Evolutionary conservation across 30 jellyfish, hydroid and myxozoan genomes (phyloP), one percentile per base, ranked within the genome.

Genomic region (Aurelia sp.): DNA sequence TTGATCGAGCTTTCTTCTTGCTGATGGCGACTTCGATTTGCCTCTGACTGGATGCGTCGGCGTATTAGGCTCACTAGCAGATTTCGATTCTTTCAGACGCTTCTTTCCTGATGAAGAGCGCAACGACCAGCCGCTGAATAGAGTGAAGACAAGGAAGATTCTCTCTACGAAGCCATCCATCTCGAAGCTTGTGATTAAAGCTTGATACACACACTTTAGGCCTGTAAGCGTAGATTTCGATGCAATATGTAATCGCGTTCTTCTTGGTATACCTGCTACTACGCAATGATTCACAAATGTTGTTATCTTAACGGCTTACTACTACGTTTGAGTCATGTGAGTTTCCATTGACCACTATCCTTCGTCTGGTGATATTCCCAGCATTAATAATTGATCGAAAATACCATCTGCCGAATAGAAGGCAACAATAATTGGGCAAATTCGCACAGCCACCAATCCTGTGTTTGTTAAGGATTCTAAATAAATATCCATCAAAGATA

Each of bases 311-410:
- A 59, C 33, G 66, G 15, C 77, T 84, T 84, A 84, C 93, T 84
- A 84, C 64, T 65, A 64, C 16, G 64, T 18, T 44, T 23, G 30
- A 51, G 64, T 84, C 93, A 84, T 84, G 84, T 84, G 93, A 71
- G 62, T 40, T 16, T 66, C 70, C 93, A 84, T 84, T 84, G 93
- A 84, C 87, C 93, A 84, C 76, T 73, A 83, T 37, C 72, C 55
- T 19, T 62, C 68, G 20, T 44, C 12, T 18, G 48, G 63, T 51
- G 37, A 20, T 37, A 27, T 65, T 79, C 81, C 37, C 62, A 51
- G 44, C 61, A 55, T 82, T 18, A 69, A 82, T 68, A 16, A 68
- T 82, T 82, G 41, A 82, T 60, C 85, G 47, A 62, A 27, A 52
- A 62, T 55, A 18, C 89, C 71, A 62, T 59, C 69, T 59, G 69